phyloP scores from a whole-genome alignment of 2,113 vertebrate genomes.

The Takifugu bimaculatus region DNA sequence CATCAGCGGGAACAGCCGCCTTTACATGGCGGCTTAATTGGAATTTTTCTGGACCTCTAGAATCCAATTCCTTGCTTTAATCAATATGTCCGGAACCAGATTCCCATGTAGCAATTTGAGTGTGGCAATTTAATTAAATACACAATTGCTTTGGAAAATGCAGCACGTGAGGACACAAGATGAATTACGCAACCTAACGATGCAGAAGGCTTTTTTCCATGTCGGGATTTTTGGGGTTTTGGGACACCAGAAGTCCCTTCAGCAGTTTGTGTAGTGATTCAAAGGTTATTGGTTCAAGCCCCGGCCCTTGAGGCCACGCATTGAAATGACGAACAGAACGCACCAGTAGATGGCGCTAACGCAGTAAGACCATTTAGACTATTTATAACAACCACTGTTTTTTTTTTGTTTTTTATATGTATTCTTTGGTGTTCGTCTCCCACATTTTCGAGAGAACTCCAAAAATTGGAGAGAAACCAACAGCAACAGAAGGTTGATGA shows the following conservation, averaged over 20 bases:
- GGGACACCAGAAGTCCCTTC: no score
- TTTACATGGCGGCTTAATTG: slow-evolving; percentile 6
- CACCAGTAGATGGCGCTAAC: no score
- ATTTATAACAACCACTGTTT: background rate
- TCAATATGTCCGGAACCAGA: background rate
- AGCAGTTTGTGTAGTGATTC: no score
- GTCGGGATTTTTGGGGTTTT: no score
- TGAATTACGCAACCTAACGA: background rate
- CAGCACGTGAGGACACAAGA: background rate
- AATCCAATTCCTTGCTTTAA: slow-evolving; percentile 6
- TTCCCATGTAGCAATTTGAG: slow-evolving; percentile 1
- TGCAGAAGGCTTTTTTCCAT: background rate
- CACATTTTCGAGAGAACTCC: background rate
- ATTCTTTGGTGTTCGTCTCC: no score
- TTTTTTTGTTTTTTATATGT: no score
- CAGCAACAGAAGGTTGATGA: background rate
- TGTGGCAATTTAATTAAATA: slow-evolving; percentile 11
- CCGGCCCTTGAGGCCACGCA: no score
- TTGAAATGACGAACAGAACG: no score
- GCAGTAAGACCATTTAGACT: background rate
- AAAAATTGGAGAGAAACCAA: background rate
- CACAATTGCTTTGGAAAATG: background rate
- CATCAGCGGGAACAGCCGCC: background rate
- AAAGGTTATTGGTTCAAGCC: no score
- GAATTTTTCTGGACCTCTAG: background rate